These are phyloP conservation scores for Calephelis perditalis DNA, from an alignment of 2,888 invertebrate species.

Conservation along the genomic window DNA sequence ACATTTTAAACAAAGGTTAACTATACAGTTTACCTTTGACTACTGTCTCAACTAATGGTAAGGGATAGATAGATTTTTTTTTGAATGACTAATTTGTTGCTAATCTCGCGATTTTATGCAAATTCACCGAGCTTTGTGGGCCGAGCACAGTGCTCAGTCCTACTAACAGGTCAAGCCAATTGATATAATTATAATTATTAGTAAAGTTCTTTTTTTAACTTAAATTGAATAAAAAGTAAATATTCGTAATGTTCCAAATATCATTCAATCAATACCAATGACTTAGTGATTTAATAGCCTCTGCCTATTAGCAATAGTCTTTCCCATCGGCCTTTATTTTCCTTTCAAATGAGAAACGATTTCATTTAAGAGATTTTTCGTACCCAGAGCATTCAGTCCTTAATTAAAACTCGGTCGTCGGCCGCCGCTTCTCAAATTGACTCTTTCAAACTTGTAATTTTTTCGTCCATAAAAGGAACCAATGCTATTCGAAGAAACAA, in stretches of 20 bases:
- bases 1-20: no score
- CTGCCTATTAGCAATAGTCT: slow-evolving; percentile 6
- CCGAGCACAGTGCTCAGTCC: no score
- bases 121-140: no score
- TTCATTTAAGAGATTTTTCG: slow-evolving; percentile 36
- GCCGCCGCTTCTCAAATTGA: slow-evolving; percentile 47
- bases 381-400: slow-evolving; percentile 38
- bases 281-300: slow-evolving; percentile 3
- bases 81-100: no score
- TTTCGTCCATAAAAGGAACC: slow-evolving; percentile 14
- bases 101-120: no score
- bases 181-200: no score
- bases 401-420: slow-evolving; percentile 47
- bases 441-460: slow-evolving; percentile 57
- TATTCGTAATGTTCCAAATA: background rate
- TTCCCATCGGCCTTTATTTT: slow-evolving; percentile 36
- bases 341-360: slow-evolving; percentile 40
- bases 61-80: no score
- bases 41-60: no score
- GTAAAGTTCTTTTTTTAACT: no score
- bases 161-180: no score
- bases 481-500: background rate
- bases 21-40: no score
- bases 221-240: no score
- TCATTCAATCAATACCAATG: background rate